A percentile compares a stretch with the other conserved stretches of the same genome.
Evolutionary conservation across 2,888 invertebrate species (phyloP).

Genomic region (Lycophotia porphyrea): DNA sequence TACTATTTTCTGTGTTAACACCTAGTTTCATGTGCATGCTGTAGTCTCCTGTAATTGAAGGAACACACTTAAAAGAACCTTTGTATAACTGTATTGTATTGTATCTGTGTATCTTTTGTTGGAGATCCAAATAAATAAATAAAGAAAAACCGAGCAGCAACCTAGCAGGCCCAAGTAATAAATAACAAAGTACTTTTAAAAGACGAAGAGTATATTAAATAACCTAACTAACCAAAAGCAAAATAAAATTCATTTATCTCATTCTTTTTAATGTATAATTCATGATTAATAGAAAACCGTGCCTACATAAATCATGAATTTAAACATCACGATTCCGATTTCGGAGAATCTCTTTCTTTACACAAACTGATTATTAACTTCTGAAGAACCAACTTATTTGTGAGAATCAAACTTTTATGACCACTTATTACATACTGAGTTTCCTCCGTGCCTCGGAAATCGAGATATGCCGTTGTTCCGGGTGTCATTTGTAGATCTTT

Average conservation of each 20-base stretch:
- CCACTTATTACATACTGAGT: not conserved
- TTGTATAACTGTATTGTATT: too few relatives aligned
- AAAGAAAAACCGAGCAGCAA: not conserved
- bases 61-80: too few relatives aligned
- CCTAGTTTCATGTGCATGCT: too few relatives aligned
- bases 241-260: slow-evolving; percentile 28
- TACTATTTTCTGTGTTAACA: too few relatives aligned
- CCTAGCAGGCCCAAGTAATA: not conserved
- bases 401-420: slow-evolving; percentile 32
- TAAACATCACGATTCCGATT: slow-evolving; percentile 33
- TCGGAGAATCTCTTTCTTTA: slow-evolving; percentile 39
- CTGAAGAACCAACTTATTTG: slow-evolving; percentile 23
- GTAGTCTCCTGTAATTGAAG: too few relatives aligned
- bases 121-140: too few relatives aligned
- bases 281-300: slow-evolving; percentile 12
- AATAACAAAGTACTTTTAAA: not conserved
- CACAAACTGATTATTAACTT: slow-evolving; percentile 37
- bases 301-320: slow-evolving; percentile 46
- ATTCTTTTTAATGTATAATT: slow-evolving; percentile 43
- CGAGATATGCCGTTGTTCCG: too few relatives aligned
- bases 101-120: too few relatives aligned
- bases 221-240: not conserved
- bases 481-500: too few relatives aligned
- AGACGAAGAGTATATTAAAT: not conserved
- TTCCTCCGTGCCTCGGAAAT: too few relatives aligned